Conservation (phyloP, 2,113 vertebrate genomes). For the Sterrhoptilus dennistouni region DNA sequence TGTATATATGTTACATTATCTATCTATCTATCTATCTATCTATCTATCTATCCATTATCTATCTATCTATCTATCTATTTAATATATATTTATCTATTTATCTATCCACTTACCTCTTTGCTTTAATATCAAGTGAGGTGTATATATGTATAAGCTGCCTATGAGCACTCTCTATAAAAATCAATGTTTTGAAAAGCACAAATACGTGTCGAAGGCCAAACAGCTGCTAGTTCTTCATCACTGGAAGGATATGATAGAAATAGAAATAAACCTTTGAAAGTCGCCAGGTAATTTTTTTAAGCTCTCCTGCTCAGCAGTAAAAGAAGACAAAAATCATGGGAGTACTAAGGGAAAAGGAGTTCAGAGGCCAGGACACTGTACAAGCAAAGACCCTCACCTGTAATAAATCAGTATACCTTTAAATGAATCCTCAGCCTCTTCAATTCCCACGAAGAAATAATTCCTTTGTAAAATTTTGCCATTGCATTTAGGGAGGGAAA, state of each 20-base stretch:
- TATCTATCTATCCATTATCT: neutral
- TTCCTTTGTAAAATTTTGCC: neutral
- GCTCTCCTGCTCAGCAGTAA: neutral
- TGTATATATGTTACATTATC: neutral
- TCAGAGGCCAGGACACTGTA: neutral
- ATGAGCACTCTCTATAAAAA: neutral
- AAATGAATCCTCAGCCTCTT: neutral
- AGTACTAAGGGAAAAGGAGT: neutral
- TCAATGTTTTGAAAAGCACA: neutral
- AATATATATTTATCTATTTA: neutral
- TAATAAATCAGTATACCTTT: neutral
- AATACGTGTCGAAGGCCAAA: neutral
- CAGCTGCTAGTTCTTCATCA: neutral
- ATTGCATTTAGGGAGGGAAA: neutral
- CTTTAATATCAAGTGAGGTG: neutral
- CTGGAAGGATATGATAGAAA: neutral
- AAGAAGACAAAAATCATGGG: neutral
- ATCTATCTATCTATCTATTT: too few relatives aligned
- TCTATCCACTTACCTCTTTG: neutral
- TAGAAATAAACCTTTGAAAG: neutral
- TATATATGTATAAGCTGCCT: neutral
- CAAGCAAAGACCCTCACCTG: neutral
- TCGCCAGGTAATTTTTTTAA: neutral
- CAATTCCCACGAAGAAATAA: neutral
- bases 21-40: too few relatives aligned